Evolutionary conservation across 2,113 vertebrate genomes (phyloP), one percentile per base, ranked within the genome.

Genomic region (Poecile atricapillus): DNA sequence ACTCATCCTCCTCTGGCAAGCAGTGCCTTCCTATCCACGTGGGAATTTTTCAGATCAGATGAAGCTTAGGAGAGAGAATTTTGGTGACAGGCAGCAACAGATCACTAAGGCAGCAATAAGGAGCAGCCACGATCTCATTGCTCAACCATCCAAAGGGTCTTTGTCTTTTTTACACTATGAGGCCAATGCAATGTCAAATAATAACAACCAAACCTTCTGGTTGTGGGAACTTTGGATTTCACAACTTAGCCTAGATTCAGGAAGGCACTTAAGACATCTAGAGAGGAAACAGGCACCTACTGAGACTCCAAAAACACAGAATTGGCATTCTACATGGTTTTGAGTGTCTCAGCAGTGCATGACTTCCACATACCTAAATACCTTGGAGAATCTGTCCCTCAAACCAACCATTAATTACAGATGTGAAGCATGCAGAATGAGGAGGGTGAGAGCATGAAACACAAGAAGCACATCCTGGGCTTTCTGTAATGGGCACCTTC

Each of bases 401-500:
- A 70, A 86, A 74, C 50, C 33, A 90, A 53, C 50, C 89, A 92
- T 81, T 93, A 90, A 92, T 89, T 92, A 96, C 68, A 68, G 64
- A 83, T 23, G 68, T 78, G 33, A 30, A 90, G 86, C 1, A 3
- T 35, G 60, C 27, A 90, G 77, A 63, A 56, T 74, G 68, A 60
- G 60, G 46, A 81, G 64, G 64, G 71, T 69, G 65, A 81, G 83
- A 90, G 55, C 76, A 74, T 37, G 59, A 83, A 70, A 88, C 55
- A 70, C 5, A 58, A 90, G 82, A 69, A 94, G 69, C 68, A 77
- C 33, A 19, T n/a, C 84, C 52, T 24, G 39, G 55, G 67, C 71
- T 70, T 70, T 47, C 71, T 27, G 85, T 86, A 95, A 96, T 59
- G 74, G 64, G 91, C 80, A 94, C 88, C 39, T 92, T 94, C 47